Conservation (phyloP, 2,888 invertebrate species). For the Standfussiana lucernea region DNA sequence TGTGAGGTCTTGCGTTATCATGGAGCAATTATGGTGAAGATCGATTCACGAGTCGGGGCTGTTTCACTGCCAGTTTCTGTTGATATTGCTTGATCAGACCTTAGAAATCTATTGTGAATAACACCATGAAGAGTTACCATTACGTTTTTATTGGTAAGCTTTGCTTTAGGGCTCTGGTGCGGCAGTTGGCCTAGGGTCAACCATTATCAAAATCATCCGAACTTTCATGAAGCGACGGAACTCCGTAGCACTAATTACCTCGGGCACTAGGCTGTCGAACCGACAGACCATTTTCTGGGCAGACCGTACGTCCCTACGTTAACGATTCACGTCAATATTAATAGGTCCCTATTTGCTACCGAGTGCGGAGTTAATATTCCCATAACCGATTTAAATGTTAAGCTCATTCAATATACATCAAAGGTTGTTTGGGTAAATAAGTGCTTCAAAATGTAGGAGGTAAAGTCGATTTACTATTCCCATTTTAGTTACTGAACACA, state of each 20-base stretch:
- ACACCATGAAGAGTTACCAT: no score
- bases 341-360: not conserved
- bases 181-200: no score
- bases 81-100: no score
- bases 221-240: not conserved
- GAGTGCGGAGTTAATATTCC: not conserved
- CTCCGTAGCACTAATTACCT: not conserved
- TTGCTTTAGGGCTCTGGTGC: no score
- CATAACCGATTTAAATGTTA: not conserved
- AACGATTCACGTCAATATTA: not conserved
- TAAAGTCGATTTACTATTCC: not conserved
- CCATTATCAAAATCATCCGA: not conserved
- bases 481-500: not conserved
- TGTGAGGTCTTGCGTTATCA: no score
- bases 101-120: no score
- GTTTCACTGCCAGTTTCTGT: no score
- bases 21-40: no score
- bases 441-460: not conserved
- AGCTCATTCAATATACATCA: conserved; percentile 5
- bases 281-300: not conserved
- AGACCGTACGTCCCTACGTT: not conserved
- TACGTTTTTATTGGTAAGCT: no score
- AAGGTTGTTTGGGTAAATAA: not conserved
- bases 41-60: no score
- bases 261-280: not conserved